These are phyloP conservation scores for Phoeniculus purpureus DNA, from an alignment of 2,797 vertebrate species.

Conservation along the genomic window DNA sequence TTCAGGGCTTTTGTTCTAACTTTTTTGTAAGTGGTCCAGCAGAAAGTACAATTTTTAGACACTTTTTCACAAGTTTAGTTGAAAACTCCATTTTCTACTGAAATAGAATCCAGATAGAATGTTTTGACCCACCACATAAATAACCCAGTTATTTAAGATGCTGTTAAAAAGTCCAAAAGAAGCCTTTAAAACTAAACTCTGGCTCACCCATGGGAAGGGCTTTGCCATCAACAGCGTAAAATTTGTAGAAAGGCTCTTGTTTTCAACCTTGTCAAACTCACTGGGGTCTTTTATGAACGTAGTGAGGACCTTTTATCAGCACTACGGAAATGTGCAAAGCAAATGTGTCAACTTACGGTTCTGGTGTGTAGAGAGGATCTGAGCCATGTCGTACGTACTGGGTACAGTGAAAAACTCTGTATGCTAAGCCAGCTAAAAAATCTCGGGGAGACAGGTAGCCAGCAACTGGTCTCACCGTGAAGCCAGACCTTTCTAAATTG, in stretches of 20 bases:
- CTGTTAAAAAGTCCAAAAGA: background rate
- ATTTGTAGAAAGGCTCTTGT: background rate
- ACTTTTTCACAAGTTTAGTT: background rate
- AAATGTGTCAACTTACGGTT: conserved; percentile 87
- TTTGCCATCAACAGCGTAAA: background rate
- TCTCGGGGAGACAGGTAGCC: conserved; percentile 96
- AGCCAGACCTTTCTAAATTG: conserved; percentile 90
- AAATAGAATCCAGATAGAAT: background rate
- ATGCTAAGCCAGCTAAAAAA: conserved; percentile 94
- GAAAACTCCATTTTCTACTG: background rate
- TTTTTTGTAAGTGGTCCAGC: background rate
- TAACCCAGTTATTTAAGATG: background rate
- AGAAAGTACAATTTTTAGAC: background rate
- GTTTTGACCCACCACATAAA: background rate
- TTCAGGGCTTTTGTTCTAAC: background rate
- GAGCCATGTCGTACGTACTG: conserved; percentile 94
- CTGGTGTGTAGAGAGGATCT: conserved; percentile 96
- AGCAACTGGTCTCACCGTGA: conserved; percentile 93
- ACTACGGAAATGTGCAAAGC: background rate
- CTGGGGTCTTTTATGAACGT: background rate
- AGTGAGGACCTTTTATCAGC: background rate
- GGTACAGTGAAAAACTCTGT: conserved; percentile 95
- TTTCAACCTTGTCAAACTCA: background rate
- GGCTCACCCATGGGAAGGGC: background rate
- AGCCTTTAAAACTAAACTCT: background rate